Conservation (phyloP, 2,888 invertebrate species). For the Sinotaia quadrata region DNA sequence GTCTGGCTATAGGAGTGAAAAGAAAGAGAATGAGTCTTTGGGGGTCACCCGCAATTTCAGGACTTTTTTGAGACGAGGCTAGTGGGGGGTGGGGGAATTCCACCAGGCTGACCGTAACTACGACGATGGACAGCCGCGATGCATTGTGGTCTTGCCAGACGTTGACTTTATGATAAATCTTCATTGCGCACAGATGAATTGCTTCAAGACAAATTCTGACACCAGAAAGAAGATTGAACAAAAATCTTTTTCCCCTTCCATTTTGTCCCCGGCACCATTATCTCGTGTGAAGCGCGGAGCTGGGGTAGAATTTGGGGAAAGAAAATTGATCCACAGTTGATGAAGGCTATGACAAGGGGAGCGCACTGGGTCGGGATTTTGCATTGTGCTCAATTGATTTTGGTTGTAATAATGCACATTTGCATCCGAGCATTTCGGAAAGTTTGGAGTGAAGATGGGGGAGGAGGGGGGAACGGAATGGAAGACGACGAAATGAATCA, state of each 20-base stretch:
- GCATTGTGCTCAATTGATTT: conserved; percentile 39
- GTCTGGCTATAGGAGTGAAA: background rate
- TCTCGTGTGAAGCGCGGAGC: conserved; percentile 31
- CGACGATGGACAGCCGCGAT: background rate
- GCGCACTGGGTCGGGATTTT: conserved; percentile 35
- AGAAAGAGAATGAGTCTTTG: conserved; percentile 16
- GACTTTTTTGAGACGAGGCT: conserved; percentile 12
- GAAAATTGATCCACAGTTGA: conserved; percentile 39
- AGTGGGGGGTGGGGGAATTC: background rate
- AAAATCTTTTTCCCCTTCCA: conserved; percentile 26
- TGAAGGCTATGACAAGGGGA: conserved; percentile 37
- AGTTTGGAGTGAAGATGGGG: background rate
- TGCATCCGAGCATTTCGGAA: conserved; percentile 32
- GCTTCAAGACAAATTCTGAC: conserved; percentile 35
- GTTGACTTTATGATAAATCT: conserved; percentile 34
- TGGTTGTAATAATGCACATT: conserved; percentile 40
- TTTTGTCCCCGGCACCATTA: conserved; percentile 29
- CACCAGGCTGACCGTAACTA: background rate
- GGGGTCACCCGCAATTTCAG: conserved; percentile 20
- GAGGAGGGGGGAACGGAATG: background rate
- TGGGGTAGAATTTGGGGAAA: conserved; percentile 30
- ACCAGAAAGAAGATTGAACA: conserved; percentile 35
- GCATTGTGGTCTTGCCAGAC: background rate
- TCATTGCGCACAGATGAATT: conserved; percentile 18
- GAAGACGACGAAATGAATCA: conserved; percentile 26